A percentile compares a stretch with the other conserved stretches of the same genome.
These are phyloP conservation scores for Sturnus vulgaris DNA, from an alignment of 2,113 vertebrate genomes.

Conservation along the genomic window DNA sequence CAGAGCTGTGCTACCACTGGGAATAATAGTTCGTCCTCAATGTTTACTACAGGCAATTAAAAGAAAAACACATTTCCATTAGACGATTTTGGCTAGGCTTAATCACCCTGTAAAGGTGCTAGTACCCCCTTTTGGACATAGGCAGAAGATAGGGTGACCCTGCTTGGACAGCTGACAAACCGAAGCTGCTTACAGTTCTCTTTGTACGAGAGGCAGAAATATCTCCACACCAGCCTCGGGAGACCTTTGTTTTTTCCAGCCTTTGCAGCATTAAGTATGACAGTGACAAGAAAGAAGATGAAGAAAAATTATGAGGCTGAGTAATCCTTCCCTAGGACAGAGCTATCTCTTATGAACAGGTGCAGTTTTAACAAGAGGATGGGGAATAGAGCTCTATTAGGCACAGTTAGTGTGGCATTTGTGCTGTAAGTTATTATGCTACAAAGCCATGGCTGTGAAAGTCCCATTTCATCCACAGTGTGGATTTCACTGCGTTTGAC, in stretches of 20 bases:
- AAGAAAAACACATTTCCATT: not conserved
- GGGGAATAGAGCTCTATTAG: not conserved
- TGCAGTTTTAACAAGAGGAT: conserved; percentile 6
- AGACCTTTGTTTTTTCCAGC: conserved; percentile 16
- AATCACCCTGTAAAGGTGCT: not conserved
- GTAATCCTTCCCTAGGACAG: not conserved
- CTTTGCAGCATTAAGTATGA: not conserved
- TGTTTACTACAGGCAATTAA: not conserved
- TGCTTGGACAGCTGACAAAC: not conserved
- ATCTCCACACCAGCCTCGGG: not conserved
- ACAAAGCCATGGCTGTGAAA: not conserved
- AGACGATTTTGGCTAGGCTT: not conserved
- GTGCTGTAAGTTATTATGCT: not conserved
- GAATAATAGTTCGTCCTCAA: not conserved
- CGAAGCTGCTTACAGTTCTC: not conserved
- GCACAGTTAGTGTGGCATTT: not conserved
- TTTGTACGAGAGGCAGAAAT: not conserved
- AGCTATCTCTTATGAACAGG: conserved; percentile 28
- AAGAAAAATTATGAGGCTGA: conserved; percentile 10
- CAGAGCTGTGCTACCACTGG: not conserved
- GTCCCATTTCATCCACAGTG: not conserved
- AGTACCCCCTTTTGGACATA: not conserved
- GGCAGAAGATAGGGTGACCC: not conserved
- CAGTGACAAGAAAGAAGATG: not conserved
- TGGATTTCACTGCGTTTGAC: not conserved